Percentiles rank a stretch among this genome's conserved stretches.
phyloP scores from a whole-genome alignment of 2,113 vertebrate genomes.

The Haemorhous mexicanus region DNA sequence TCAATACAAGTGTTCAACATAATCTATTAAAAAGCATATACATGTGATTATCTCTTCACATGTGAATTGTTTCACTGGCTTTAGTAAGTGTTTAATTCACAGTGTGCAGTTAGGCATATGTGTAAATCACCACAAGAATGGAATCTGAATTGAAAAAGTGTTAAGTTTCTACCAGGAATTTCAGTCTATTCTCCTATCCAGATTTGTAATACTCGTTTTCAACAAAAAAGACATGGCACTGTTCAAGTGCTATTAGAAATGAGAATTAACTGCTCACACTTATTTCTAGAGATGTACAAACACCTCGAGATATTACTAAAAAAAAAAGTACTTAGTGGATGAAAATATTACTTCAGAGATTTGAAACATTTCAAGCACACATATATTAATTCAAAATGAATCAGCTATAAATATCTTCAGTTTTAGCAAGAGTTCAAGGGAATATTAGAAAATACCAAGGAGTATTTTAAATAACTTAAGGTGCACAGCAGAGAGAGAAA shows the following conservation, averaged over 20 bases:
- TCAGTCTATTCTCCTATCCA: not conserved
- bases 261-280: not conserved
- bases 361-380: not conserved
- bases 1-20: not conserved
- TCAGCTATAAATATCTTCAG: not conserved
- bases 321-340: not conserved
- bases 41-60: not conserved
- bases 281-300: not conserved
- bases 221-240: not conserved
- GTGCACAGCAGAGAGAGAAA: not conserved
- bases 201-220: not conserved
- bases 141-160: not conserved
- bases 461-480: not conserved
- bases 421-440: not conserved
- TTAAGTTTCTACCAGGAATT: not conserved
- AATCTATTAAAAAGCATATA: not conserved
- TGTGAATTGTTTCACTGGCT: not conserved
- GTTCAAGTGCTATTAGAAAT: not conserved
- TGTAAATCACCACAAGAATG: not conserved
- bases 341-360: not conserved
- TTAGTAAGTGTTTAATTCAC: not conserved
- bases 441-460: not conserved
- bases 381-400: not conserved
- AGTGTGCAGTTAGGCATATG: not conserved
- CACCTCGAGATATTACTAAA: not conserved